Base-by-base conservation (phyloP, 1,140 invertebrate species). In the Rhagoletis pomonella region DNA sequence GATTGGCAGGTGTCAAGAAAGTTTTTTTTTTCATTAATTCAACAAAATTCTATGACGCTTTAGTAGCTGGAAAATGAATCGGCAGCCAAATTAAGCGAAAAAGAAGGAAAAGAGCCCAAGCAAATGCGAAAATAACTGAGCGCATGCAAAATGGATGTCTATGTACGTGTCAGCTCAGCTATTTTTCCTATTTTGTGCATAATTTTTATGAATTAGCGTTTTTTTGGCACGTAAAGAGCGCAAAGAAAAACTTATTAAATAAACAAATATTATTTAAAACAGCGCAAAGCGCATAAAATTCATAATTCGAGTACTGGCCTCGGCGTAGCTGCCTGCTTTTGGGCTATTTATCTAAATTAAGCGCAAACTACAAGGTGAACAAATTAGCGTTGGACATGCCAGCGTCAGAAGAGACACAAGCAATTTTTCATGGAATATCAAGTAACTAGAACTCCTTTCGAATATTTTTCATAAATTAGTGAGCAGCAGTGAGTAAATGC, bases 351-450 rank as follows among this genome's bases (percentile, higher is more conserved):
- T 81, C 47, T 81, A 50, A 81, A 81, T 81, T 81, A 81, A 81
- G 73, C 73, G 73, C 44, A 81, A 81, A 81, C 47, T 81, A 81
- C 73, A 55, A 81, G 17, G 47, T 81, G n/a, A 55, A 81, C 73
- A 81, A 81, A 81, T 81, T 81, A 81, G 47, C 47, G 47, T 47
- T 55, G 73, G 73, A 81, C 73, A 81, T 81, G 73, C 73, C n/a
- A 81, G 29, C 73, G 9, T 17, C 73, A 50, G 17, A 81, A 50
- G 47, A 81, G 47, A 50, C 73, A 55, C 17, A 17, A 81, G 73
- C 47, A 19, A 81, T 81, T 55, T 81, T 81, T 81, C 47, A 81
- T 42, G 17, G 44, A 10, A 55, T 55, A 55, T 17, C 12, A 14
- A 62, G 60, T n/a, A 17, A 14, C 4, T 17, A 62, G 60, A n/a